Evolutionary conservation across 2,113 vertebrate genomes (phyloP), one percentile per base, ranked within the genome.

Genomic region (Ciconia boyciana): DNA sequence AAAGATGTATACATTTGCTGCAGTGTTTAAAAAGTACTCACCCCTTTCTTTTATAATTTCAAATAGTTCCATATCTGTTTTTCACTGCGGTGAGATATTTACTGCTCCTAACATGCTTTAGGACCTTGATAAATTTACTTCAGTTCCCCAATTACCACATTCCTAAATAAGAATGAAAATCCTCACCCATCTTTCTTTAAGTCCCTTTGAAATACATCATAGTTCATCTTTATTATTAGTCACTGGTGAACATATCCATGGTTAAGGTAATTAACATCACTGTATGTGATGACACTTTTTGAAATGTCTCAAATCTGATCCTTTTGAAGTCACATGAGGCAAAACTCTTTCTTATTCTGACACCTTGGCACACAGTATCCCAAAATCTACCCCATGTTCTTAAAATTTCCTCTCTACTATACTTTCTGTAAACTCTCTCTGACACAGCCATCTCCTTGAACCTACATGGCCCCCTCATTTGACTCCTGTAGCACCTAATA

Each of bases 201-300:
- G 76, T 74, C 21, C 39, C 85, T 95, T 96, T 95, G 92, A 96
- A 90, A 93, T 89, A 71, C 51, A 72, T 87, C 44, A 48, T 51
- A 79, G 87, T 79, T 81, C 62, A 89, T 51, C 64, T 81, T 95
- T 78, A 39, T 51, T 81, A 70, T 91, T 94, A 94, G 55, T 82
- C 69, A 87, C 64, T 84, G 83, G 52, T 55, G 72, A 87, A 89
- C 26, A 75, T 31, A 82, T 11, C 48, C 48, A 43, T 2, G 0
- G 24, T 64, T 91, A 94, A 96, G 57, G 83, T 95, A 97, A 96
- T 94, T 94, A 96, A 90, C 52, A 60, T 88, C 68, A 89, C 41
- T 41, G 13, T 8, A 36, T 34, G 60, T 75, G 68, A 87, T 75
- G 44, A 78, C 2, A 6, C 72, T 54, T 80, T 86, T 68, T 96